Percentiles rank a stretch among this genome's conserved stretches.
phyloP scores from a whole-genome alignment of 2,797 vertebrate genomes.

The Urosaurus nigricauda region DNA sequence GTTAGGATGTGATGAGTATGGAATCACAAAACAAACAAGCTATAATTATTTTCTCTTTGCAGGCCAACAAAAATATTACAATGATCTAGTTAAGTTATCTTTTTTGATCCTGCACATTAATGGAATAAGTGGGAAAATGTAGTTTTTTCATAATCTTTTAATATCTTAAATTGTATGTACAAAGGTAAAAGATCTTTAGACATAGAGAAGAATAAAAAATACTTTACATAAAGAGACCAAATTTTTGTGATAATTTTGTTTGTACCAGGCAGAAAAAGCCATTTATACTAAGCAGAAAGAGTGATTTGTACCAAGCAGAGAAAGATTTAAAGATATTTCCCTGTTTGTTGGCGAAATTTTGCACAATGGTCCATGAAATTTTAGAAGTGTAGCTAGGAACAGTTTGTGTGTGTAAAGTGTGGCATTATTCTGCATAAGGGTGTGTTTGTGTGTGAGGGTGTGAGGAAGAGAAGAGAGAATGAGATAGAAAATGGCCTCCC shows the following conservation, averaged over 20 bases:
- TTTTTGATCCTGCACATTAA: slow-evolving; percentile 17
- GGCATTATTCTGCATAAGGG: no score
- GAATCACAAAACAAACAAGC: not conserved
- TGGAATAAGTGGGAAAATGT: not conserved
- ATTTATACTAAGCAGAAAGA: no score
- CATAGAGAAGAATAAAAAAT: no score
- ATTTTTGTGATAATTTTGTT: no score
- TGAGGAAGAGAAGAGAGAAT: not conserved
- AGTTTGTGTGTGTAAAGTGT: not conserved
- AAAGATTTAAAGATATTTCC: no score
- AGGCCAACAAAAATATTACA: not conserved
- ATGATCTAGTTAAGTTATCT: not conserved
- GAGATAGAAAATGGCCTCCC: not conserved
- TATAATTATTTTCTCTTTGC: not conserved
- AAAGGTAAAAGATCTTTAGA: not conserved
- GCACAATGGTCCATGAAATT: not conserved
- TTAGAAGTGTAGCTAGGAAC: not conserved
- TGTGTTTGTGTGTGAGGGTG: not conserved
- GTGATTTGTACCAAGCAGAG: no score
- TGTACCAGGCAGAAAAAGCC: no score
- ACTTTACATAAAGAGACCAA: no score
- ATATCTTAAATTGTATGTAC: not conserved
- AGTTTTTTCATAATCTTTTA: not conserved
- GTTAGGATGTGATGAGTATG: not conserved
- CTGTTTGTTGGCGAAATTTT: not conserved